Base-by-base conservation (phyloP, 2,113 vertebrate genomes). In the Phalacrocorax brasilianus region DNA sequence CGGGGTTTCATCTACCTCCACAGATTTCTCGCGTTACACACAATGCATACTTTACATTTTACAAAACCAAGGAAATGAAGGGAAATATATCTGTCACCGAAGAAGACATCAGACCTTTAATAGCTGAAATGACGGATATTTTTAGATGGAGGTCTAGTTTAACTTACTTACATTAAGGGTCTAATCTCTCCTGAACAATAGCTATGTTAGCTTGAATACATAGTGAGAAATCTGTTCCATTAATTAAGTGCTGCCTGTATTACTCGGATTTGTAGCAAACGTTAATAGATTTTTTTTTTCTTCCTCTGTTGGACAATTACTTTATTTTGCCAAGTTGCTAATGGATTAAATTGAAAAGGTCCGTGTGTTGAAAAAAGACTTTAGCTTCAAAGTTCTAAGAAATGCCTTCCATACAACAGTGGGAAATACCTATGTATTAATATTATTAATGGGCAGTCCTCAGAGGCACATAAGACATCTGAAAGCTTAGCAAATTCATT, bases 211-310 rank as follows among this genome's bases (percentile, higher is more conserved):
- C 96, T 95, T 96, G 86, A 94, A 97, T 97, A 97, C 95, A 97
- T 76, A 85, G 95, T 66, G 67, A 93, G 94, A 97, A 96, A 94
- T 96, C 88, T 85, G 71, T 95, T 93, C 94, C 70, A 81, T 96
- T 94, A 98, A 98, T 98, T 98, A 98, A 95, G 91, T 92, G 96
- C 93, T 94, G 96, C 92, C 95, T 93, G 93, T 89, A 96, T 90
- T 85, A 88, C 82, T 93, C 9, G 83, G 90, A 95, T 96, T 96
- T 65, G 91, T 78, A 96, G 97, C 92, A 97, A 95, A 94, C n/a
- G 96, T 95, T 98, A 94, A 96, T 89, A 96, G 97, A 93, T 97
- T 97, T 96, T 80, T 96, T 92, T 83, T 85, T 93, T 71, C 90
- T 95, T 93, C 95, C 83, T 95, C 79, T 78, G 83, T 88, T 94